Percentiles rank a stretch among this genome's conserved stretches.
These are phyloP conservation scores for Buceros bicornis DNA, from an alignment of 2,797 vertebrate species.

Conservation along the genomic window DNA sequence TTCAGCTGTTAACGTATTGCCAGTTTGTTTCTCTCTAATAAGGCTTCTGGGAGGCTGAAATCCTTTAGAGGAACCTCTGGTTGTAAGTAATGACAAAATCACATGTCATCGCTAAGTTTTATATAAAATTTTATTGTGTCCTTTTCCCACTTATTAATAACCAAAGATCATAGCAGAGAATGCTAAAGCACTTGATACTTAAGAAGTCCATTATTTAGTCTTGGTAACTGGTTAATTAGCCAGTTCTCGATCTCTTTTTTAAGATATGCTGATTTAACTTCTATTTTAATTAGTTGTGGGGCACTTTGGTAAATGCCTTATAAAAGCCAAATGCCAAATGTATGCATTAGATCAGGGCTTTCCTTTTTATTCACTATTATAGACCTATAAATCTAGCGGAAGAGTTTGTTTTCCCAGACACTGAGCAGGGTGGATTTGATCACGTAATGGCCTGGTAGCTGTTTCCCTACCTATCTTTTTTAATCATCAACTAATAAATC, in stretches of 20 bases:
- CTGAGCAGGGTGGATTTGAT: not conserved
- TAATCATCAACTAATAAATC: not conserved
- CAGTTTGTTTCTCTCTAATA: not conserved
- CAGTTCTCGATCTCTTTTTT: not conserved
- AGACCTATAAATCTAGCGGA: not conserved
- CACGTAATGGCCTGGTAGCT: not conserved
- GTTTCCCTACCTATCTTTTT: not conserved
- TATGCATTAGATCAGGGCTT: not conserved
- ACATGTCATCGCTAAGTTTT: not conserved
- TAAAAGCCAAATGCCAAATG: not conserved
- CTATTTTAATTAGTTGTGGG: not conserved
- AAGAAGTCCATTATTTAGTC: not conserved
- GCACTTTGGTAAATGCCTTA: not conserved
- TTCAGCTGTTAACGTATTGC: not conserved
- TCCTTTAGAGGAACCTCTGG: not conserved
- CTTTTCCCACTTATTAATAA: not conserved
- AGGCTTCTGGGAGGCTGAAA: not conserved
- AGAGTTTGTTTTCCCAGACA: not conserved
- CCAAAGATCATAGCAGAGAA: not conserved
- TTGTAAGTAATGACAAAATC: not conserved
- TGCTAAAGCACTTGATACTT: not conserved
- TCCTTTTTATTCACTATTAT: not conserved
- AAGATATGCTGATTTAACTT: not conserved
- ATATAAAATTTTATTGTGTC: not conserved
- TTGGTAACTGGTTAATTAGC: not conserved